phyloP scores from a whole-genome alignment of 2,797 vertebrate genomes.

The Malacoctenus gilli region DNA sequence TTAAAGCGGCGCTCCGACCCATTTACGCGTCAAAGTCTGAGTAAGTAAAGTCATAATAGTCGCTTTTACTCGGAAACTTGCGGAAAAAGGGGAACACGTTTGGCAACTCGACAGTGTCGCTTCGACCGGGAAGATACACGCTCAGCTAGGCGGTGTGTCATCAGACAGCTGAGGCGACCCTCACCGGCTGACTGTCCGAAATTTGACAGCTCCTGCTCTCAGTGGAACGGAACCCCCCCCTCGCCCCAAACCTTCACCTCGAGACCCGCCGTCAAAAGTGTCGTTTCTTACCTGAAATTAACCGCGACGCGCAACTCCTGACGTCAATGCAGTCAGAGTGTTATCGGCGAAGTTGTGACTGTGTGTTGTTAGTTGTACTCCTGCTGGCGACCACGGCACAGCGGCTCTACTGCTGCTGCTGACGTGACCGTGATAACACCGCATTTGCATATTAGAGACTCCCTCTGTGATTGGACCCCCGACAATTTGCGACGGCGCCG shows the following conservation, averaged over 20 bases:
- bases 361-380: conserved; percentile 79
- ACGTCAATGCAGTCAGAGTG: conserved; percentile 42
- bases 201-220: conserved; percentile 70
- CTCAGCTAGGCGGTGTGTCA: conserved; percentile 61
- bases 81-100: conserved; percentile 40
- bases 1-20: conserved; percentile 2
- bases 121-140: conserved; percentile 24
- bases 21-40: conserved; percentile 22
- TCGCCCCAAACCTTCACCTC: background rate
- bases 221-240: conserved; percentile 38
- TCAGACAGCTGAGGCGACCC: conserved; percentile 72
- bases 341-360: conserved; percentile 77
- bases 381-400: conserved; percentile 81
- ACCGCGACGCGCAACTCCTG: conserved; percentile 32
- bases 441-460: conserved; percentile 81
- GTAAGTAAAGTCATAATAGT: conserved; percentile 7
- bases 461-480: conserved; percentile 76
- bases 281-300: conserved; percentile 74
- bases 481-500: conserved; percentile 16
- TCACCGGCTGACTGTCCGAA: conserved; percentile 56
- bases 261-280: background rate
- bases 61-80: background rate
- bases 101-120: conserved; percentile 19
- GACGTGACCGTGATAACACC: conserved; percentile 80
- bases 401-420: conserved; percentile 79